Percentiles rank a stretch among this genome's conserved stretches.
phyloP scores from a whole-genome alignment of 1,140 invertebrate genomes.

The Plutomurus gul region DNA sequence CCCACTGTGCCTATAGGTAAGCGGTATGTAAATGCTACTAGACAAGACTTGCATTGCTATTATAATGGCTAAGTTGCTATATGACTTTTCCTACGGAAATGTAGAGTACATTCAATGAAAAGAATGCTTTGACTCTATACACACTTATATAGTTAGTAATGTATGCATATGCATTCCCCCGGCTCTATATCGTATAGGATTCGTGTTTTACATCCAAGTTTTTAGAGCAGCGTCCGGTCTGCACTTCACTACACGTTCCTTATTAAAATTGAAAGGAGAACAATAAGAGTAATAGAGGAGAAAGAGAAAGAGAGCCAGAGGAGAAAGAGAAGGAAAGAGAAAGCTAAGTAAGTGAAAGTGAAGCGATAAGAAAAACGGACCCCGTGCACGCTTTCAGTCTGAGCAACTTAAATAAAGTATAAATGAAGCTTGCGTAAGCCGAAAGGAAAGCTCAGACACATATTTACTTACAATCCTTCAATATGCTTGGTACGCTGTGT shows the following conservation, averaged over 20 bases:
- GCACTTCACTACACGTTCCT: slow-evolving; percentile 20
- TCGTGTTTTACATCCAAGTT: background rate
- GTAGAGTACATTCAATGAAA: too few species aligned
- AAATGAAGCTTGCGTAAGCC: background rate
- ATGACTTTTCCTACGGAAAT: too few species aligned
- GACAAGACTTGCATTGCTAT: too few species aligned
- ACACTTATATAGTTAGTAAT: background rate
- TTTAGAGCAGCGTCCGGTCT: background rate
- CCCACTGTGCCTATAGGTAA: too few species aligned
- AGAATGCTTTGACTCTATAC: background rate
- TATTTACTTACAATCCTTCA: too few species aligned
- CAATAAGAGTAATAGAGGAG: background rate
- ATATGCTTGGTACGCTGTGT: too few species aligned
- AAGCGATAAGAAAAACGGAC: slow-evolving; percentile 6
- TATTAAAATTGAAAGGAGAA: slow-evolving; percentile 21
- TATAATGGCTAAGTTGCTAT: too few species aligned
- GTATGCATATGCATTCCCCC: background rate
- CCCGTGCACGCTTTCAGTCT: background rate
- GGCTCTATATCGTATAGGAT: background rate
- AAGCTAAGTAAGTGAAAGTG: slow-evolving; percentile 14
- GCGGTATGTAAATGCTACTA: too few species aligned
- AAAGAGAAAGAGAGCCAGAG: background rate
- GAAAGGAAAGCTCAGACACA: too few species aligned
- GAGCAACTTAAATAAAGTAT: background rate
- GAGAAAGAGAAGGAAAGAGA: background rate